A percentile compares a stretch with the other conserved stretches of the same genome.
Conservation (phyloP, 2,113 vertebrate genomes). For the Melanostigma gelatinosum region DNA sequence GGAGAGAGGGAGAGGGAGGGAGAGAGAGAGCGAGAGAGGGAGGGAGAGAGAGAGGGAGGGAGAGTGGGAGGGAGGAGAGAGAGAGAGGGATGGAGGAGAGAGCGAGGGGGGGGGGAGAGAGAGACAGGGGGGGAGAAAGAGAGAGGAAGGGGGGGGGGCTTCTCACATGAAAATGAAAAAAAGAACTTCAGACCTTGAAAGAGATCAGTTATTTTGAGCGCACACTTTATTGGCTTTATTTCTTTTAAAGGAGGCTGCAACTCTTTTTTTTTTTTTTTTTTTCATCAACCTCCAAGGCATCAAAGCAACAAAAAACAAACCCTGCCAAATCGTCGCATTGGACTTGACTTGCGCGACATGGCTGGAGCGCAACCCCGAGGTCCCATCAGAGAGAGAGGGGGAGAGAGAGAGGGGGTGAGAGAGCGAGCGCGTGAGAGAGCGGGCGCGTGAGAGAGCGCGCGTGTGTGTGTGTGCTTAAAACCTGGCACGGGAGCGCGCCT, state of each 20-base stretch:
- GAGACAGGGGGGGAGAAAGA: background rate
- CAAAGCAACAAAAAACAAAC: background rate
- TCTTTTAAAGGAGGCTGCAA: background rate
- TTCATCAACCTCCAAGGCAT: conserved; percentile 28
- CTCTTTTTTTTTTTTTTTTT: background rate
- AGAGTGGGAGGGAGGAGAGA: background rate
- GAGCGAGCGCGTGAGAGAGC: background rate
- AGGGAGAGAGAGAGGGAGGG: background rate
- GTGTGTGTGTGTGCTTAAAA: conserved; percentile 44
- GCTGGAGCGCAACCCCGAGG: conserved; percentile 33
- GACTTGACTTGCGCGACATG: conserved; percentile 33
- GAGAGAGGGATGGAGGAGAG: too few species aligned
- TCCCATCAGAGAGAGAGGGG: conserved; percentile 11
- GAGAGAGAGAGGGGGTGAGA: background rate
- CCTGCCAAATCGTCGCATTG: conserved; percentile 51
- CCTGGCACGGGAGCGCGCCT: conserved; percentile 48
- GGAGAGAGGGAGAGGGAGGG: background rate
- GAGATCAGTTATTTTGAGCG: conserved; percentile 44
- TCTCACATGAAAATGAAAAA: background rate
- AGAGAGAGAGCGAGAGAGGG: background rate
- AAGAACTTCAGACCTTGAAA: conserved; percentile 58
- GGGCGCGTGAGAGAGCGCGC: background rate
- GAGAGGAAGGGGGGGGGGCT: background rate
- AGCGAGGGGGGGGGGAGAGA: background rate
- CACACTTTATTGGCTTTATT: conserved; percentile 2